Evolutionary conservation across 2,888 invertebrate genomes (phyloP).

Genomic region (Cremastinae sp.): DNA sequence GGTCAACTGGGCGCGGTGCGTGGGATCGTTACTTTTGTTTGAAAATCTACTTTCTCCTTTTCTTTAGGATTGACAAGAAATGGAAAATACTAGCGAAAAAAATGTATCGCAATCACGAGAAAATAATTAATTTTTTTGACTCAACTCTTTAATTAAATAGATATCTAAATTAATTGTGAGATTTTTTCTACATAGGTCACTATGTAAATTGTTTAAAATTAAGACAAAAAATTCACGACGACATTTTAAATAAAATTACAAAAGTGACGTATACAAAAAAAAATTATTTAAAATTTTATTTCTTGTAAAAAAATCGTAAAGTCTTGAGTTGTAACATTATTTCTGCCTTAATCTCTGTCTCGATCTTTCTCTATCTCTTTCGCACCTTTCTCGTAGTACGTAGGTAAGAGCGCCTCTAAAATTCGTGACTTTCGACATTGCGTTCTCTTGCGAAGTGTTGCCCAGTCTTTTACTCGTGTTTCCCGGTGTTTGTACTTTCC

Average conservation of each 20-base stretch:
- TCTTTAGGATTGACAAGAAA: not conserved
- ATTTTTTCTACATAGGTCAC: no score
- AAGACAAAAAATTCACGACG: no score
- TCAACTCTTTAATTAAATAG: no score
- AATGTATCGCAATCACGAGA: no score
- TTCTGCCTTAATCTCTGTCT: conserved; percentile 49
- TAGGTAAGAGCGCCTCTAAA: conserved; percentile 15
- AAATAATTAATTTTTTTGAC: no score
- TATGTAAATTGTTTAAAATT: no score
- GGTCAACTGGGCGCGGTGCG: conserved; percentile 66
- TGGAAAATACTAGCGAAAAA: not conserved
- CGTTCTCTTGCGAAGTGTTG: conserved; percentile 26
- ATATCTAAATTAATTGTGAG: no score
- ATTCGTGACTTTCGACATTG: conserved; percentile 46
- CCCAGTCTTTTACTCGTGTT: conserved; percentile 13
- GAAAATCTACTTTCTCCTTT: conserved; percentile 2
- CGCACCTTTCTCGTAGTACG: conserved; percentile 57
- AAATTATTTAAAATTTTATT: conserved; percentile 27
- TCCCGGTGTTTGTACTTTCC: conserved; percentile 9
- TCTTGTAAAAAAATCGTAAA: no score
- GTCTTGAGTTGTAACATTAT: conserved; percentile 50
- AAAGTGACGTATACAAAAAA: conserved; percentile 4
- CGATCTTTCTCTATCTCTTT: conserved; percentile 33
- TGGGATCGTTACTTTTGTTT: conserved; percentile 44
- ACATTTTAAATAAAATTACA: no score